Base-by-base conservation (phyloP, 2,888 invertebrate genomes). In the Alviniconcha strummeri region DNA sequence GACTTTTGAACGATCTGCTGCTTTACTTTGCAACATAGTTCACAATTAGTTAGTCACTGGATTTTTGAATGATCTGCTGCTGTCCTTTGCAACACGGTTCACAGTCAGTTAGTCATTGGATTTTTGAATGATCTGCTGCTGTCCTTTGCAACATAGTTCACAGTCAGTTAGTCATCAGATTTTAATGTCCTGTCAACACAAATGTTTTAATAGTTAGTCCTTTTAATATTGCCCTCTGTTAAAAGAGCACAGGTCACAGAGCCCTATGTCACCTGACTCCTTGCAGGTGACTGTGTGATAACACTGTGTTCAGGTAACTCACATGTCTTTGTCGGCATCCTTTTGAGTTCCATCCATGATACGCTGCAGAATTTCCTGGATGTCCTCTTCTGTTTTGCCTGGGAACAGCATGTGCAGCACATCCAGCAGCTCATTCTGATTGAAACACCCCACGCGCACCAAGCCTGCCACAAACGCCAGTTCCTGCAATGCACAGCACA, bases 391-490 rank as follows among this genome's bases (percentile, higher is more conserved):
- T 0, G 91, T 85, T 85, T 91, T 92, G 52, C 86, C 84, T 8
- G 93, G 93, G 85, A 92, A 92, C 71, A 93, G 87, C 89, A 92
- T 88, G 78, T 87, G 87, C 13, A 93, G 84, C 0, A 93, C 92
- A 81, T 89, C 88, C 69, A 89, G 86, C 75, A 93, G 85, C 83
- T 93, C 93, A 36, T 85, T 86, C 80, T 88, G 87, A 19, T 89
- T 85, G 75, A 93, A 90, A 5, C 89, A 86, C 11, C 92, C 93
- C 54, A 92, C 88, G 36, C 90, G 88, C 11, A 93, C 90, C 85
- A 93, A 87, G 0, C 92, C 92, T 78, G 91, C 90, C 5, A 93
- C 89, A 83, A 93, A 92, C 83, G 91, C 88, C 82, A 93, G 83
- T 87, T 93, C 93, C 92, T 93, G 83, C 5, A 85, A 15, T 17